Base-by-base conservation (phyloP, 2,113 vertebrate species). In the Gnathonemus echidnorhynchus region DNA sequence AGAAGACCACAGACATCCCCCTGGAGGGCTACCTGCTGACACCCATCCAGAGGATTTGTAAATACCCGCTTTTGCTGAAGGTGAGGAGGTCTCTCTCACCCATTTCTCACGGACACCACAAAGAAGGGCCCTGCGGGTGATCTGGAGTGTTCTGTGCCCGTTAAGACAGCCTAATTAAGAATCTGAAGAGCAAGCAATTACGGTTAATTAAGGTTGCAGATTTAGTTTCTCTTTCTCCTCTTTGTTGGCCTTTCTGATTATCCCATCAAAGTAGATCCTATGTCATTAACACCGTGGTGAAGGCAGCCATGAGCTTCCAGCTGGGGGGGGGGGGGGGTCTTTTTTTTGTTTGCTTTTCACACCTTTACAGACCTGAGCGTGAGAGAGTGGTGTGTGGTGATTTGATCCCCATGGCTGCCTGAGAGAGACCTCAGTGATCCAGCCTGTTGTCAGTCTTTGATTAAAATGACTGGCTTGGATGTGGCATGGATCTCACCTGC, bases 41-140 rank as follows among this genome's bases (percentile, higher is more conserved):
- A 52, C 98, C 98, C 15, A 99, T 99, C 91, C 98, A 99, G 96
- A 97, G 98, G 93, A 99, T 99, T 94, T 99, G 98, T 97, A 99
- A 99, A 93, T 99, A 99, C 49, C 98, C 98, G 0, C 97, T 99
- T 77, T 96, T 99, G 48, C 96, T 99, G 31, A 99, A 98, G 98
- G 98, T 99, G 96, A 94, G 66, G 39, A 31, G 27, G 1, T 77
- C 13, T 24, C 9, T 15, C 77, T 15, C 53, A n/a, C 39, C 45
- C 53, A 4, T 24, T 46, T 66, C 84, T 86, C 84, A 48, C 48
- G 35, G 74, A 80, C 74, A 39, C 31, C 35, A 80, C n/a, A 86
- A 86, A 86, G 46, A 86, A 13, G 46, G 21, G 21, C 83, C 83
- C 83, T n/a, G 42, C 83, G 35, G 74, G 74, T 39, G 31, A 80